A percentile compares a stretch with the other conserved stretches of the same genome.
phyloP scores from a whole-genome alignment of 2,113 vertebrate genomes.

The Leucopternis melanops region DNA sequence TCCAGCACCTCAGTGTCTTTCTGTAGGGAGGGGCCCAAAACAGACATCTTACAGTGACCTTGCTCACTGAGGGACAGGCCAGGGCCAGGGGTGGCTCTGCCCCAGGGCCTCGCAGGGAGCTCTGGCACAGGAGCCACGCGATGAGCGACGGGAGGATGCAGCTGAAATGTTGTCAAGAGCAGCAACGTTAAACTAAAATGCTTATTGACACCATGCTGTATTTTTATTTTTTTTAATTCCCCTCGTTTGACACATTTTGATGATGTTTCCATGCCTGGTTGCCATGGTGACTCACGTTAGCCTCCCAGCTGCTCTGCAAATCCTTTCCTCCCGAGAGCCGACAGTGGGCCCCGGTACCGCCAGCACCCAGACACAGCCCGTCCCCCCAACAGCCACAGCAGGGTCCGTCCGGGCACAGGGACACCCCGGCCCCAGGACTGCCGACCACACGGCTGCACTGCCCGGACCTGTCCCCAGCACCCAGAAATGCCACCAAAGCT shows the following conservation, averaged over 20 bases:
- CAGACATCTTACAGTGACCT: too few species aligned
- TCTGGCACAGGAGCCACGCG: background rate
- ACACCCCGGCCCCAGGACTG: too few species aligned
- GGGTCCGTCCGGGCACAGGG: background rate
- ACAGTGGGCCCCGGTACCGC: background rate
- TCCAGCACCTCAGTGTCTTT: too few species aligned
- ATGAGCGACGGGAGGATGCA: background rate
- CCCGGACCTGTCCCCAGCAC: background rate
- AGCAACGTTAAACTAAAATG: background rate
- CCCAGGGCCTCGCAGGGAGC: background rate
- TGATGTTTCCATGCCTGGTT: background rate
- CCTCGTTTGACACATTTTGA: background rate
- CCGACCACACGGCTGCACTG: rapidly evolving
- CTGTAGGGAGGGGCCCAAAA: too few species aligned
- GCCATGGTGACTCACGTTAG: background rate
- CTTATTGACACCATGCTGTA: background rate
- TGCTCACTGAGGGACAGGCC: background rate
- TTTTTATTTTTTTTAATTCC: background rate
- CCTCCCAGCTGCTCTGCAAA: background rate
- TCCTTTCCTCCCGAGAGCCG: background rate
- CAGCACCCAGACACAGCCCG: background rate
- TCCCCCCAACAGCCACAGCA: too few species aligned
- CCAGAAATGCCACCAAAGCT: background rate
- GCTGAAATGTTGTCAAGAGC: background rate
- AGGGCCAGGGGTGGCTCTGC: background rate